Evolutionary conservation across 2,888 invertebrate genomes (phyloP).

Genomic region (Pseudococcus longispinus): DNA sequence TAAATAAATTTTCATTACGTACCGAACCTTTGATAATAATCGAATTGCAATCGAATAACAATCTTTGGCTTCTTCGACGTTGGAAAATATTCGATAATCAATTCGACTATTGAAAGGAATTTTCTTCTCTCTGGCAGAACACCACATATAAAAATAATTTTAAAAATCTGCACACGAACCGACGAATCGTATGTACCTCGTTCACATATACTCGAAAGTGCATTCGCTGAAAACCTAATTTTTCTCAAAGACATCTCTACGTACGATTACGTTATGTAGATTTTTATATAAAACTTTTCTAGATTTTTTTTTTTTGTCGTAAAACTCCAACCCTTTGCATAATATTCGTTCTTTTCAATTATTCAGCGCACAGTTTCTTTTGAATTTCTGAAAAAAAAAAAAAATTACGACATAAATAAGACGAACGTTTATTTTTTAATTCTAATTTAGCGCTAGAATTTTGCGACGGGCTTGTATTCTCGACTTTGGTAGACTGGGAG

Average conservation of each 20-base stretch:
- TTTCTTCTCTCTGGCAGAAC: neutral
- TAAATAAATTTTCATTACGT: constrained; percentile 33
- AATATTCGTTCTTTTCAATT: constrained; percentile 22
- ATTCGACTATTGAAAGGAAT: neutral
- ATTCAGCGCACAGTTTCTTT: constrained; percentile 34
- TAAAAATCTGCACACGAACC: neutral
- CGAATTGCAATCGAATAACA: neutral
- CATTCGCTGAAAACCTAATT: neutral
- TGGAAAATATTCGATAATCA: neutral
- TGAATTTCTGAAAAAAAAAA: neutral
- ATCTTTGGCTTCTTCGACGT: too few species aligned
- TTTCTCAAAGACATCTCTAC: neutral
- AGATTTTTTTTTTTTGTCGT: neutral
- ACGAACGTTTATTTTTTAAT: constrained; percentile 45
- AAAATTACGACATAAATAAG: constrained; percentile 20
- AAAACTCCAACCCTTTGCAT: neutral
- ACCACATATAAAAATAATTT: neutral
- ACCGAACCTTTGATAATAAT: neutral
- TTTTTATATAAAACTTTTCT: neutral
- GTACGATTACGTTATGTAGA: neutral
- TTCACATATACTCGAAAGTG: neutral
- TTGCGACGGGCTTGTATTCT: constrained; percentile 2
- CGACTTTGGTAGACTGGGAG: too few species aligned
- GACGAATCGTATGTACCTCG: neutral
- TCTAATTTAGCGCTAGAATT: constrained; percentile 44